phyloP scores from a whole-genome alignment of 2,113 vertebrate genomes.

The Serilophus lunatus region DNA sequence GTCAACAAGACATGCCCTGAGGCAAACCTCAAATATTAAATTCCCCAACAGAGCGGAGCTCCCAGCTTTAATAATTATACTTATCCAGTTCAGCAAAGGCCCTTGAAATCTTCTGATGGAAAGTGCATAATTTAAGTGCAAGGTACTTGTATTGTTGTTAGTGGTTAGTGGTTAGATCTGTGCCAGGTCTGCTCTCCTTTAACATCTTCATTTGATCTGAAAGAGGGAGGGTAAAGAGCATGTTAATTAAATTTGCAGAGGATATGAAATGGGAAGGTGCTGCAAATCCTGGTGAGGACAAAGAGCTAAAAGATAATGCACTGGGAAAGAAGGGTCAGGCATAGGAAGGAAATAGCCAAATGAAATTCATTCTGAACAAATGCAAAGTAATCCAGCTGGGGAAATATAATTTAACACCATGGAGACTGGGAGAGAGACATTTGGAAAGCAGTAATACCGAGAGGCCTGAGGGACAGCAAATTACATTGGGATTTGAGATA shows the following conservation, averaged over 20 bases:
- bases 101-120: constrained; percentile 54
- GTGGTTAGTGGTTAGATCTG: constrained; percentile 58
- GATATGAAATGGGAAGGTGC: constrained; percentile 68
- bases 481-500: neutral
- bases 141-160: constrained; percentile 64
- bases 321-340: constrained; percentile 58
- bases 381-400: constrained; percentile 67
- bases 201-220: constrained; percentile 66
- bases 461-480: constrained; percentile 32
- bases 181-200: constrained; percentile 53
- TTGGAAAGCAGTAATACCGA: constrained; percentile 45
- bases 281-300: constrained; percentile 64
- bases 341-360: constrained; percentile 67
- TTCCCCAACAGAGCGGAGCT: neutral
- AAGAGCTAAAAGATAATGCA: constrained; percentile 61
- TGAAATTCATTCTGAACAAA: constrained; percentile 67
- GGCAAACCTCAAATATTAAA: constrained; percentile 48
- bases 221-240: constrained; percentile 64
- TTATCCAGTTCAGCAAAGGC: neutral
- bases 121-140: constrained; percentile 61
- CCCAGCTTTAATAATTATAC: constrained; percentile 46
- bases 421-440: constrained; percentile 58
- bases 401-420: constrained; percentile 68
- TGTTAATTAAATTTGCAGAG: constrained; percentile 70
- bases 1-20: constrained; percentile 44